Conservation (phyloP, 1,140 invertebrate species). For the Propsilocerus akamusi region DNA sequence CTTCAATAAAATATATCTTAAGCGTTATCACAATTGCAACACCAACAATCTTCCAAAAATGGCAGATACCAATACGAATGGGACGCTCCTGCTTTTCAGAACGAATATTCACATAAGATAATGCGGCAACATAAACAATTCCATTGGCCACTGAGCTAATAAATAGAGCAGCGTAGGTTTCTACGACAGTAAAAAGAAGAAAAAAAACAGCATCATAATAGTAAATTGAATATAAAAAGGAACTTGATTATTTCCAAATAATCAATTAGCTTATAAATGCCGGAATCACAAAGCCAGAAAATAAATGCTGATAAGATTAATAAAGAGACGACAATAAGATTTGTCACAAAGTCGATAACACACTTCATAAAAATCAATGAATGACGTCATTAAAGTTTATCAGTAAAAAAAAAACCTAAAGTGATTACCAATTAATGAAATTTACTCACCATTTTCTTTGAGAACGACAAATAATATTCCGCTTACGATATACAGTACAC, state of each 20-base stretch:
- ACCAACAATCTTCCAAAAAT: not conserved
- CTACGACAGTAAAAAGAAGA: not conserved
- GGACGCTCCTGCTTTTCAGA: not conserved
- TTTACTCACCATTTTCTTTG: not conserved
- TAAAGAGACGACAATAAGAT: no score
- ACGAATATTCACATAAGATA: not conserved
- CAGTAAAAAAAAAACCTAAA: no score
- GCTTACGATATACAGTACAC: not conserved
- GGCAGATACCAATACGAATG: not conserved
- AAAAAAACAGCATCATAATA: no score
- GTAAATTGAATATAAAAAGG: no score
- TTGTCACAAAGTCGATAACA: no score
- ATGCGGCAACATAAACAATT: not conserved
- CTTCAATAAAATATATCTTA: not conserved
- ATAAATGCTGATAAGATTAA: no score
- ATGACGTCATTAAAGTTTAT: no score
- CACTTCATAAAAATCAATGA: no score
- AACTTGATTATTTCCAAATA: no score
- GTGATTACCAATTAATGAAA: no score
- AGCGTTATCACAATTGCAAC: not conserved
- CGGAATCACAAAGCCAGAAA: no score
- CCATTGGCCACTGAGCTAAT: not conserved
- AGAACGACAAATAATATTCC: not conserved
- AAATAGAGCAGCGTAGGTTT: not conserved
- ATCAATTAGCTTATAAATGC: no score